Conservation (phyloP, 2,113 vertebrate genomes). For the Sprattus sprattus region DNA sequence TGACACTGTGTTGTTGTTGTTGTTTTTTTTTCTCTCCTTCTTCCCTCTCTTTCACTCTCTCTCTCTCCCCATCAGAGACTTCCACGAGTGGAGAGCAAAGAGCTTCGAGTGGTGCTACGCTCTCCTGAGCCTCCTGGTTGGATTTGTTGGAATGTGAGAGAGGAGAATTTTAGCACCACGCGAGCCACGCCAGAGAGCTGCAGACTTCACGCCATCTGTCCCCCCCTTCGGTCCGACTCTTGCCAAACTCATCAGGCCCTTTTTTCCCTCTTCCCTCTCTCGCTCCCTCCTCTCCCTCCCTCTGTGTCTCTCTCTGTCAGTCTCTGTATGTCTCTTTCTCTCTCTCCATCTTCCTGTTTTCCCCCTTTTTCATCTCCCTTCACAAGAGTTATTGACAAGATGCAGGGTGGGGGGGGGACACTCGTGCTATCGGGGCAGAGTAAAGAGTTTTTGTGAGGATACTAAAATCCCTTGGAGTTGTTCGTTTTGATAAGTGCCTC, state of each 20-base stretch:
- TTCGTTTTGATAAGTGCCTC: conserved; percentile 63
- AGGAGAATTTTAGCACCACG: conserved; percentile 82
- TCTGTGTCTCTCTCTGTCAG: neutral
- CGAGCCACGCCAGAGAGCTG: conserved; percentile 75
- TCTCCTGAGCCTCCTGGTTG: conserved; percentile 78
- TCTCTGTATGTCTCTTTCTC: conserved; percentile 27
- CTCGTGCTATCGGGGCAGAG: conserved; percentile 59
- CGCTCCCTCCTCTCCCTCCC: conserved; percentile 53
- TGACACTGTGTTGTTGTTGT: conserved; percentile 44
- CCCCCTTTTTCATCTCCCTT: conserved; percentile 74
- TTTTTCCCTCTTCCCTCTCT: conserved; percentile 60
- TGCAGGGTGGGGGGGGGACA: conserved; percentile 34
- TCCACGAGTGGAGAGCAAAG: conserved; percentile 40
- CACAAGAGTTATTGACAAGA: conserved; percentile 70
- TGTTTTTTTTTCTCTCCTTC: neutral
- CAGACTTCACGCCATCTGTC: conserved; percentile 84
- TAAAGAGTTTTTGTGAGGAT: conserved; percentile 40
- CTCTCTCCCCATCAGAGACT: conserved; percentile 11
- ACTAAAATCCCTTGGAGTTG: conserved; percentile 49
- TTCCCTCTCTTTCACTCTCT: neutral
- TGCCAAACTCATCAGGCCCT: conserved; percentile 80
- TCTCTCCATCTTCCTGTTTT: conserved; percentile 28
- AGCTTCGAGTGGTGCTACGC: conserved; percentile 68
- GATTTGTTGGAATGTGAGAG: conserved; percentile 83
- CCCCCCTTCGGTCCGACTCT: conserved; percentile 70